Evolutionary conservation across 2,797 vertebrate species (phyloP).

Genomic region (Coilia nasus): DNA sequence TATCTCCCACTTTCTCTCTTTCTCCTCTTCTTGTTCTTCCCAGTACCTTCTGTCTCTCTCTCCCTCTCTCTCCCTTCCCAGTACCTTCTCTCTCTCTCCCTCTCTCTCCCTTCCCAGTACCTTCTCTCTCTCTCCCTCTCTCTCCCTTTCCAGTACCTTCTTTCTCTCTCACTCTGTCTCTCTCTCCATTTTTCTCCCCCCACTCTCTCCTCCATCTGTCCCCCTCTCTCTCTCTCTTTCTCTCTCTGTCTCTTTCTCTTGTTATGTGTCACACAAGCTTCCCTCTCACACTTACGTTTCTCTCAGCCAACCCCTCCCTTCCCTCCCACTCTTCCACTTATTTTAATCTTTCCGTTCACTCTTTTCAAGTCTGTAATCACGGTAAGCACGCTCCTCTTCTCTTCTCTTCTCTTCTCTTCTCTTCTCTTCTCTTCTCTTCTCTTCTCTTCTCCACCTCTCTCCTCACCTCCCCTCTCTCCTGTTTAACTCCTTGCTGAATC

Average conservation of each 20-base stretch:
- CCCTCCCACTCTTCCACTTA: neutral
- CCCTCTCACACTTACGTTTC: neutral
- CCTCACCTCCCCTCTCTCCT: neutral
- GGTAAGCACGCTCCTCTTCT: constrained; percentile 50
- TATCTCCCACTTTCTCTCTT: too few species aligned
- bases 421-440: constrained; percentile 33
- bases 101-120: too few species aligned
- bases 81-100: neutral
- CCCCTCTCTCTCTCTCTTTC: neutral
- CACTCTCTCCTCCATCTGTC: too few species aligned
- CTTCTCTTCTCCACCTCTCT: constrained; percentile 18
- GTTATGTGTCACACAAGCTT: neutral
- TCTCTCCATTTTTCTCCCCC: neutral
- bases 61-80: too few species aligned
- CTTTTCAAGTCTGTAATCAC: constrained; percentile 60
- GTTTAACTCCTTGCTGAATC: neutral
- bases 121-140: neutral
- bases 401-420: constrained; percentile 7
- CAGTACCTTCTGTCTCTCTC: too few species aligned
- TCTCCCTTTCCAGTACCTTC: neutral
- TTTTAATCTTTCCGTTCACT: constrained; percentile 64
- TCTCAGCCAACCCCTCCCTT: neutral
- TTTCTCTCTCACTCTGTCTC: neutral
- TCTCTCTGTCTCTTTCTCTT: neutral
- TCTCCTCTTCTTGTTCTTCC: neutral